A percentile compares a stretch with the other conserved stretches of the same genome.
Evolutionary conservation across 2,888 invertebrate species (phyloP).

Genomic region (Limnephilus lunatus): DNA sequence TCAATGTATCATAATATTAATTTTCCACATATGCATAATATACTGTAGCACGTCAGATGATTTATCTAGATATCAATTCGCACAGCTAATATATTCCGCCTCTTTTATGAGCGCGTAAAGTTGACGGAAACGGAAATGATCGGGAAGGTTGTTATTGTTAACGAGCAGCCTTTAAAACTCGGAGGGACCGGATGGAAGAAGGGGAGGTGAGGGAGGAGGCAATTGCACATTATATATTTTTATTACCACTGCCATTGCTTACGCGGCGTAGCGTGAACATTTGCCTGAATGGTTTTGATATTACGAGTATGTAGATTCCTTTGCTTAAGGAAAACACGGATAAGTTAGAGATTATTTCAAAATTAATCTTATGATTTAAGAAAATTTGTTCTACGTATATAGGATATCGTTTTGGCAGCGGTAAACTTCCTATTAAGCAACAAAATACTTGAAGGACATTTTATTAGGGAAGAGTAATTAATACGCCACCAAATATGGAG

Average conservation of each 20-base stretch:
- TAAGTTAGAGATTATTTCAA: background rate
- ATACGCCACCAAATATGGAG: background rate
- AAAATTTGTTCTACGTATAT: background rate
- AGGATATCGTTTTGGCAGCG: background rate
- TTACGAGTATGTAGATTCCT: background rate
- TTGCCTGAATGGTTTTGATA: background rate
- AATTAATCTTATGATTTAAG: background rate
- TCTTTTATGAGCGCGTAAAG: conserved; percentile 25
- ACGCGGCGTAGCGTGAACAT: background rate
- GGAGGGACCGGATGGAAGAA: background rate
- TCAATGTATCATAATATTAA: background rate
- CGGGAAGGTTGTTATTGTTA: conserved; percentile 20
- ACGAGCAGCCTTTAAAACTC: conserved; percentile 16
- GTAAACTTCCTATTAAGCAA: background rate
- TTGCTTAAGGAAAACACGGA: background rate
- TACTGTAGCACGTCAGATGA: background rate
- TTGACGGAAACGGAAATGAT: conserved; percentile 34
- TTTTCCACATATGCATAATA: background rate
- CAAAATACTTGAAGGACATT: background rate
- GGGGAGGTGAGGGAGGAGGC: background rate
- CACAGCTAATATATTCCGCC: background rate
- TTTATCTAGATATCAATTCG: background rate
- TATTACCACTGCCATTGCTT: background rate
- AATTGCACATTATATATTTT: conserved; percentile 10
- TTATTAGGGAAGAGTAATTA: background rate